phyloP scores from a whole-genome alignment of 2,797 vertebrate species.

The Onychomys arenicola region DNA sequence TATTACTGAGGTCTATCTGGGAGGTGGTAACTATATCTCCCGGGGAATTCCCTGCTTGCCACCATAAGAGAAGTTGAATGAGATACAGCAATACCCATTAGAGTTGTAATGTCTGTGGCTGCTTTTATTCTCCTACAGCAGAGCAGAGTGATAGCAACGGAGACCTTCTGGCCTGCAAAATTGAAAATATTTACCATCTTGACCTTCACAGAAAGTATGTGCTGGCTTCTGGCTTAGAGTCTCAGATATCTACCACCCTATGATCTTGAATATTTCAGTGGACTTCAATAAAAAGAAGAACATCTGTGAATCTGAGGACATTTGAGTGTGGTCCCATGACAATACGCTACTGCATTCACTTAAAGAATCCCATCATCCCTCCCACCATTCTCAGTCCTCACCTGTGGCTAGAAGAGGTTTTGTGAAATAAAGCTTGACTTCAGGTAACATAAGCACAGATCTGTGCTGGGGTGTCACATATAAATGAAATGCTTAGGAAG shows the following conservation, averaged over 20 bases:
- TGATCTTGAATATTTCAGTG: not conserved
- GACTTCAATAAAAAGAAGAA: not conserved
- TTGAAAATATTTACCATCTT: not conserved
- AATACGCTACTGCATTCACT: no score
- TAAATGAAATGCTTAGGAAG: not conserved
- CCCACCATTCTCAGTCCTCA: rapidly evolving
- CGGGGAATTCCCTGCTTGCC: not conserved
- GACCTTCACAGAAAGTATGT: not conserved
- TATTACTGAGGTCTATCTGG: not conserved
- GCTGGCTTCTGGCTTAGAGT: not conserved
- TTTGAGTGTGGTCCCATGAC: not conserved
- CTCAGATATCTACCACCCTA: not conserved
- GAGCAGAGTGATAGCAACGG: not conserved
- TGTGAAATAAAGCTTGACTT: slow-evolving; percentile 3
- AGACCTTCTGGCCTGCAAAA: not conserved
- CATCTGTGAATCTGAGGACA: not conserved
- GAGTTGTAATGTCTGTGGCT: not conserved
- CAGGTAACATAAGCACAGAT: not conserved
- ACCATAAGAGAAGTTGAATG: not conserved
- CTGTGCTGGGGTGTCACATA: not conserved
- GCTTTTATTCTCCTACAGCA: not conserved
- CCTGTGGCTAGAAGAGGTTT: not conserved
- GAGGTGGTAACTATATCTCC: not conserved
- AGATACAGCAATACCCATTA: not conserved
- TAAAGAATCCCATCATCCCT: rapidly evolving